A percentile compares a stretch with the other conserved stretches of the same genome.
Evolutionary conservation across 1,140 invertebrate genomes (phyloP).

Genomic region (Pachyrhynchus sulphureomaculatus): DNA sequence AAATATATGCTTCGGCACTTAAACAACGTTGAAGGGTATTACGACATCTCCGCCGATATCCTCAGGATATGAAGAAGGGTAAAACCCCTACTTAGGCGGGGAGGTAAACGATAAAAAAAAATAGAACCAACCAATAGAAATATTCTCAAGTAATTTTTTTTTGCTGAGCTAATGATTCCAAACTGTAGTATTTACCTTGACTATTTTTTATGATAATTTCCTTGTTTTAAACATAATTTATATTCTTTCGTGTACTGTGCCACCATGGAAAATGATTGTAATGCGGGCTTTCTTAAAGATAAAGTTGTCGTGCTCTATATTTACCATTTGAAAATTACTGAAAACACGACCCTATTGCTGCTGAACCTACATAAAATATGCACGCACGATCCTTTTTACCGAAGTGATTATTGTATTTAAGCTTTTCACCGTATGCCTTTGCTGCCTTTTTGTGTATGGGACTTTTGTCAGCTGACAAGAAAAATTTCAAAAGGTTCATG

Average conservation of each 20-base stretch:
- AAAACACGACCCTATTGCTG: slow-evolving; percentile 37
- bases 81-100: too few species aligned
- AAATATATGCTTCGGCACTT: too few species aligned
- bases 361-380: slow-evolving; percentile 36
- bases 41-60: too few species aligned
- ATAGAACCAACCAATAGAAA: too few species aligned
- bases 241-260: slow-evolving; percentile 31
- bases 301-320: slow-evolving; percentile 38
- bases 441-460: slow-evolving; percentile 26
- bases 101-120: too few species aligned
- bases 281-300: slow-evolving; percentile 35
- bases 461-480: slow-evolving; percentile 12
- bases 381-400: slow-evolving; percentile 35
- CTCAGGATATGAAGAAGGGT: too few species aligned
- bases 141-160: too few species aligned
- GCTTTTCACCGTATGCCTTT: slow-evolving; percentile 31
- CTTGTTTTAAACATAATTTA: background rate
- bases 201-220: too few species aligned
- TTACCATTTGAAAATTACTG: slow-evolving; percentile 41
- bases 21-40: too few species aligned
- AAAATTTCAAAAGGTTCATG: too few species aligned
- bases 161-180: too few species aligned
- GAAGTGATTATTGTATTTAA: slow-evolving; percentile 38
- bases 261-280: slow-evolving; percentile 15
- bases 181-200: too few species aligned